Evolutionary conservation across 2,113 vertebrate species (phyloP).

Genomic region (Mastomys coucha): DNA sequence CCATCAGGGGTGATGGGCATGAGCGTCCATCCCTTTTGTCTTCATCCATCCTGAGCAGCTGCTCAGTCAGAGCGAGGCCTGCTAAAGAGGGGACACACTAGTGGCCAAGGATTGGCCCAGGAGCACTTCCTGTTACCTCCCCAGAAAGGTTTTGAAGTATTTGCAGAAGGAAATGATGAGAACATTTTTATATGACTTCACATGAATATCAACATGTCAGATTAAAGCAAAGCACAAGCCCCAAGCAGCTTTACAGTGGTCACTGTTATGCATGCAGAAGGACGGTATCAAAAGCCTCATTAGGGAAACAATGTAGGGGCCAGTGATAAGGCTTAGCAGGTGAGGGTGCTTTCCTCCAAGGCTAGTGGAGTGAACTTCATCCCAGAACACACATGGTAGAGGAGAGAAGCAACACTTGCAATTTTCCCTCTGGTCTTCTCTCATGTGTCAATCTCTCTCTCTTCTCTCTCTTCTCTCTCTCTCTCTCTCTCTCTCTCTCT

Average conservation of each 20-base stretch:
- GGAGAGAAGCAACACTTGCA: neutral
- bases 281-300: neutral
- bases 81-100: neutral
- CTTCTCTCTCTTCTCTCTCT: no score
- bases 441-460: no score
- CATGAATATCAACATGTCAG: fast-evolving
- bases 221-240: neutral
- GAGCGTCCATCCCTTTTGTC: neutral
- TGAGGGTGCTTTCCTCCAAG: neutral
- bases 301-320: neutral
- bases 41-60: neutral
- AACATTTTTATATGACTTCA: no score
- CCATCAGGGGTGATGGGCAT: neutral
- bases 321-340: neutral
- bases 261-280: neutral
- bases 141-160: neutral
- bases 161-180: neutral
- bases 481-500: no score
- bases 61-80: neutral
- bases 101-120: neutral
- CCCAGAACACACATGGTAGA: neutral
- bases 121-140: neutral
- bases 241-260: fast-evolving
- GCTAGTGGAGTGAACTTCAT: no score
- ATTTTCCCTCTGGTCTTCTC: neutral